Conservation (phyloP, 2,797 vertebrate genomes). For the Trichosurus vulpecula region DNA sequence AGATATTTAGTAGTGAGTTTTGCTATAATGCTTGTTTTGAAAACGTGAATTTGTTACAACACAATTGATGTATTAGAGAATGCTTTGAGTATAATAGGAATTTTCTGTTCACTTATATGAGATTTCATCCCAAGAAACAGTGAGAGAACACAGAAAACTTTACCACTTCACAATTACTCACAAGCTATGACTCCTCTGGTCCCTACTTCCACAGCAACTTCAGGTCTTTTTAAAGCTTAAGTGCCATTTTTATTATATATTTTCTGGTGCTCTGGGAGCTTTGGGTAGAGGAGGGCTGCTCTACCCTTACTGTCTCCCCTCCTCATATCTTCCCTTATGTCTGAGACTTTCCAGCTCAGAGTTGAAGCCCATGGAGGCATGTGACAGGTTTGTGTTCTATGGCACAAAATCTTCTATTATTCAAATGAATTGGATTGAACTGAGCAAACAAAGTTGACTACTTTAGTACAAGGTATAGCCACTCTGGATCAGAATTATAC, state of each 20-base stretch:
- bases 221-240: too few relatives aligned
- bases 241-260: too few relatives aligned
- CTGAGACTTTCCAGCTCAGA: neutral
- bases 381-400: neutral
- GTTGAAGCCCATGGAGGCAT: neutral
- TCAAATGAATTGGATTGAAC: neutral
- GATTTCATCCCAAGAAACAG: too few relatives aligned
- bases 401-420: neutral
- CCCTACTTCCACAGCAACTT: too few relatives aligned
- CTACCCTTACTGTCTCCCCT: neutral
- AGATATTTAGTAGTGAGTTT: neutral
- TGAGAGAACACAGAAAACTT: too few relatives aligned
- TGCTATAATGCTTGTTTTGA: neutral
- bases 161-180: neutral
- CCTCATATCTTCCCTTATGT: neutral
- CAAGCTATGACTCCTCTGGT: neutral
- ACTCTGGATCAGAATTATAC: too few relatives aligned
- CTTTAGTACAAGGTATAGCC: too few relatives aligned
- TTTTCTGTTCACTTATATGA: too few relatives aligned
- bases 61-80: too few relatives aligned
- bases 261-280: neutral
- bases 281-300: neutral
- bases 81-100: too few relatives aligned
- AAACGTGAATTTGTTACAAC: too few relatives aligned
- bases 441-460: neutral